Evolutionary conservation across 2,797 vertebrate species (phyloP).

Genomic region (Lutjanus campechanus): DNA sequence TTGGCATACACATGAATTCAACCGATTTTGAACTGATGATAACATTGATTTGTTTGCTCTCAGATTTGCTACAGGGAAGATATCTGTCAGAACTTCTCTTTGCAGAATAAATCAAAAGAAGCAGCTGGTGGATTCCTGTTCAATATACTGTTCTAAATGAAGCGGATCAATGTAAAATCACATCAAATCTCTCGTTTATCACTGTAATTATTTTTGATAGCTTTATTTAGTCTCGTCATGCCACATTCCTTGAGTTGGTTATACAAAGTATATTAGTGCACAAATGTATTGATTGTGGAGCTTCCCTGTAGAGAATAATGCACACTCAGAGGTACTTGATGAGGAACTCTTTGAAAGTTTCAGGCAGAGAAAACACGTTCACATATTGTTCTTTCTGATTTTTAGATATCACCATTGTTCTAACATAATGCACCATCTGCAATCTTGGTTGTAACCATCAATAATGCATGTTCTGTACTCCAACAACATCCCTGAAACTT

Average conservation of each 20-base stretch:
- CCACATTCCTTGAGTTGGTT: background rate
- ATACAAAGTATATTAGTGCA: background rate
- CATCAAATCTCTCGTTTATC: slow-evolving; percentile 13
- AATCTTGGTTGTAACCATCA: slow-evolving; percentile 10
- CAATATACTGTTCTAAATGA: slow-evolving; percentile 5
- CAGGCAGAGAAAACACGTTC: background rate
- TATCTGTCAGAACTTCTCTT: slow-evolving; percentile 17
- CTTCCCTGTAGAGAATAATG: background rate
- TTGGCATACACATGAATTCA: background rate
- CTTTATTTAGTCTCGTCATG: slow-evolving; percentile 8
- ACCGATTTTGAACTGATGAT: background rate
- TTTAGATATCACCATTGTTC: slow-evolving; percentile 14
- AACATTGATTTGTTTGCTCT: slow-evolving; percentile 9
- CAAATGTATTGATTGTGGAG: background rate
- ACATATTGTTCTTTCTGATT: slow-evolving; percentile 12
- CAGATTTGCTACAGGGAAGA: slow-evolving; percentile 4
- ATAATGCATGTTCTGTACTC: slow-evolving; percentile 23
- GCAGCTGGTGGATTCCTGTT: slow-evolving; percentile 35
- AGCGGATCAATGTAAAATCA: slow-evolving; percentile 24
- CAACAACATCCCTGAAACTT: slow-evolving; percentile 23
- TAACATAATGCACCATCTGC: slow-evolving; percentile 23
- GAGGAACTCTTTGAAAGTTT: slow-evolving; percentile 16
- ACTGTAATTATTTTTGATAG: slow-evolving; percentile 15
- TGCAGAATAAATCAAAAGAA: slow-evolving; percentile 30
- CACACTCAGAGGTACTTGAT: background rate